A percentile compares a stretch with the other conserved stretches of the same genome.
Conservation (phyloP, 1,140 invertebrate species). For the Trichogramma pretiosum region DNA sequence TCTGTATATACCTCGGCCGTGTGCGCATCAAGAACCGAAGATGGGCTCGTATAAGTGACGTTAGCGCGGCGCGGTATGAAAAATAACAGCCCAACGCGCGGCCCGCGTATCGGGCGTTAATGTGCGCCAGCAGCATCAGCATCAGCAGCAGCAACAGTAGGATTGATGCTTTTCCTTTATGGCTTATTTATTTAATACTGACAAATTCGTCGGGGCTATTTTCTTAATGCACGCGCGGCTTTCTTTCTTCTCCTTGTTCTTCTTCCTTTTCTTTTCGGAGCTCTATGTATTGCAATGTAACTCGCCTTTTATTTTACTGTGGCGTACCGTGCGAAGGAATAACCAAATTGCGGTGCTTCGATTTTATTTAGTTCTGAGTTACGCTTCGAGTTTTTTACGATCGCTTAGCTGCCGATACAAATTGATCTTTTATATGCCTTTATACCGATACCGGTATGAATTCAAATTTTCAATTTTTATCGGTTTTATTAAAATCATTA, state of each 20-base stretch:
- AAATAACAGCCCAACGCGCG: slow-evolving; percentile 38
- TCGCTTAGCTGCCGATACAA: no score
- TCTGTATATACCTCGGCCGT: slow-evolving; percentile 13
- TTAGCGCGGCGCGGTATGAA: slow-evolving; percentile 40
- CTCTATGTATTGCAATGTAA: no score
- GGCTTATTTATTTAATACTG: slow-evolving; percentile 47
- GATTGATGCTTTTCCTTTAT: slow-evolving; percentile 44
- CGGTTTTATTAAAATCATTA: no score
- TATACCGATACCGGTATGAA: no score
- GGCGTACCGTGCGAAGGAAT: slow-evolving; percentile 1
- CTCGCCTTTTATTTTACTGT: slow-evolving; percentile 1
- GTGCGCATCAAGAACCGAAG: slow-evolving; percentile 19
- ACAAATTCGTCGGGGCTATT: slow-evolving; percentile 37
- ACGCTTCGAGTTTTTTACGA: no score
- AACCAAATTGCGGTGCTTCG: slow-evolving; percentile 5
- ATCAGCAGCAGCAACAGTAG: no score
- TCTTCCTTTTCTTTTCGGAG: slow-evolving; percentile 3
- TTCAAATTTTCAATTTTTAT: no score
- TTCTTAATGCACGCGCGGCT: slow-evolving; percentile 21
- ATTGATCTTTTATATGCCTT: no score
- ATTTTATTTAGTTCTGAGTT: no score
- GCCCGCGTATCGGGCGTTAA: slow-evolving; percentile 41
- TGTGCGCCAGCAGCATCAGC: slow-evolving; percentile 35
- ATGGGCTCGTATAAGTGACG: no score
- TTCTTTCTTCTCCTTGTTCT: slow-evolving; percentile 11